Base-by-base conservation (phyloP, 2,888 invertebrate species). In the Trimorus sp. region DNA sequence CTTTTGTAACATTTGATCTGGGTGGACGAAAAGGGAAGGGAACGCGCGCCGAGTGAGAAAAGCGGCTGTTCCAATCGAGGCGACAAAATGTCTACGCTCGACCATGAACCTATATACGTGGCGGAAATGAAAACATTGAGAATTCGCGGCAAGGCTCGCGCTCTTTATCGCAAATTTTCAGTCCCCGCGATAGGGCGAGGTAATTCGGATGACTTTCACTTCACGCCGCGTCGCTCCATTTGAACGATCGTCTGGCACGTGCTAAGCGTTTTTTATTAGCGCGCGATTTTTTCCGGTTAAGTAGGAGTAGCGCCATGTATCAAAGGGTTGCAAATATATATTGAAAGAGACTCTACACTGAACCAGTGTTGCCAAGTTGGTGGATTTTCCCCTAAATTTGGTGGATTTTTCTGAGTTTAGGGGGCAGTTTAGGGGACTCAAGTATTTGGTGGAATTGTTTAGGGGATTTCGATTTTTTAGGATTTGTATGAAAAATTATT, bases 121-220 rank as follows among this genome's bases (percentile, higher is more conserved):
- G 69, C 82, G 82, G 82, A 82, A 82, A 82, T 78, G 70, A 80
- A 81, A 82, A 78, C 78, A 74, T 82, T 82, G 74, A 59, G 77
- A 74, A 74, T 74, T 78, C 42, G 49, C 65, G 65, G 53, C 59
- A 74, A 78, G 69, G 60, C 74, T 75, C 54, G 65, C 42, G 66
- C 70, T 69, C 63, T 79, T 79, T 79, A 79, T 79, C 73, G 60
- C n/a, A 62, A 65, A n/a, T 14, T 63, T 68, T 62, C 71, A 74
- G 68, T 74, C 73, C 73, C 40, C 37, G 48, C 56, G 60, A 68
- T 74, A 73, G 79, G 79, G 68, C 73, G 79, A 73, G 73, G 68
- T 63, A 63, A 79, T 79, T 79, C 62, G 68, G 73, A 74, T 79
- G 68, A 63, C 79, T 79, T 79, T 79, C 79, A 79, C 79, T 79